Evolutionary conservation across 2,797 vertebrate genomes (phyloP).

Genomic region (Argentina silus): DNA sequence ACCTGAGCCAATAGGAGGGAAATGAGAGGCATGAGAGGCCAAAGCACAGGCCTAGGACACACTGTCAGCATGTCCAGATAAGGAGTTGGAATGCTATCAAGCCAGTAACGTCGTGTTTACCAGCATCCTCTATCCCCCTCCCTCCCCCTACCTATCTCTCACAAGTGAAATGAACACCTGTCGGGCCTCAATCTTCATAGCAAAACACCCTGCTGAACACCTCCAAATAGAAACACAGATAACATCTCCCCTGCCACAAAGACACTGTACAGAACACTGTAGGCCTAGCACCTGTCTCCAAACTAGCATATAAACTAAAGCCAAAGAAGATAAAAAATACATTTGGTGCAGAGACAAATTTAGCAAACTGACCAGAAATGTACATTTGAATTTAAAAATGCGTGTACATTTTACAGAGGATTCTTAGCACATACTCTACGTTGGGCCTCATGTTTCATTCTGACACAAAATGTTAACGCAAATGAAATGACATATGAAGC

Average conservation of each 20-base stretch:
- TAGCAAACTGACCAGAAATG: background rate
- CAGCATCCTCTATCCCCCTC: background rate
- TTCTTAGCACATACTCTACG: background rate
- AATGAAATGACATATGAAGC: background rate
- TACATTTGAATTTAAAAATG: background rate
- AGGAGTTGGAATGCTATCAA: background rate
- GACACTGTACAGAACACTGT: background rate
- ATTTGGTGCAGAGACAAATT: background rate
- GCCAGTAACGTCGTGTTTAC: background rate
- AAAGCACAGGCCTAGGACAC: no score
- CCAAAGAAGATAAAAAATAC: background rate
- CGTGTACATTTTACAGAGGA: background rate
- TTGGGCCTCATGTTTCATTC: background rate
- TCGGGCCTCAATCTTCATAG: background rate
- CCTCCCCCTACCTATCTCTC: background rate
- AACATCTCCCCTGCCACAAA: background rate
- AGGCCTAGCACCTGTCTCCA: background rate
- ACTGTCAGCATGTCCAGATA: background rate
- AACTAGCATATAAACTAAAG: background rate
- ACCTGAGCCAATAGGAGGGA: background rate
- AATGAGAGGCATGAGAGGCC: no score
- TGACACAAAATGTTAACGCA: background rate
- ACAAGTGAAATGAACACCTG: background rate
- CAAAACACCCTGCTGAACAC: background rate
- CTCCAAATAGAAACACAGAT: slow-evolving; percentile 1